Base-by-base conservation (phyloP, 2,888 invertebrate genomes). In the Trichopria drosophilae region DNA sequence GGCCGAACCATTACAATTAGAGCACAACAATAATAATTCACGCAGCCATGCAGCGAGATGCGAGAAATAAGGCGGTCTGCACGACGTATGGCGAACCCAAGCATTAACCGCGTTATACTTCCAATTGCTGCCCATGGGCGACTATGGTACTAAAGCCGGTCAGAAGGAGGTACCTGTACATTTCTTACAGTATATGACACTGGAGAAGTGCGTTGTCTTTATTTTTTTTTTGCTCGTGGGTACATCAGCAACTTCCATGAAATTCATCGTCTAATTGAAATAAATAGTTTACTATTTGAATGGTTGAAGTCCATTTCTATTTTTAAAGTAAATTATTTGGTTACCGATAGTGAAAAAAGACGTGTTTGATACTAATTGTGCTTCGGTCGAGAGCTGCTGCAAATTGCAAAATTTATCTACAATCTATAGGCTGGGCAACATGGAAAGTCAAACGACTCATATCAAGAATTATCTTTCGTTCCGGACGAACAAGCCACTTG, bases 11-110 rank as follows among this genome's bases (percentile, higher is more conserved):
- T 43, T 43, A 49, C 43, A 49, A 49, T 49, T 49, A 43, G 49
- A 49, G n/a, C n/a, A 49, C 49, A 49, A 49, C 49, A 49, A 49
- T 49, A 49, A 49, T 49, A 49, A 49, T 49, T 49, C 49, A 49
- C 48, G 49, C 31, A n/a, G n/a, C n/a, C n/a, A n/a, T n/a, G 26
- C 31, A 24, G 23, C 13, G 29, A 19, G 16, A 28, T 9, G 28
- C 15, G 41, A n/a, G 41, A 28, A n/a, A n/a, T n/a, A n/a, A n/a
- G n/a, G n/a, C n/a, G n/a, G n/a, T n/a, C n/a, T n/a, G n/a, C n/a
- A n/a, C n/a, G n/a, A n/a, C n/a, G n/a, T n/a, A n/a, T n/a, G n/a
- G n/a, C n/a, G 41, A 6, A 31, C 9, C n/a, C 31, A 29, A 19
- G 24, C 29, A 48, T 40, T 40, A 48, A 48, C 24, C 47, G 35